phyloP scores from a whole-genome alignment of 2,888 invertebrate species.

The Lepidochitona cinerea region DNA sequence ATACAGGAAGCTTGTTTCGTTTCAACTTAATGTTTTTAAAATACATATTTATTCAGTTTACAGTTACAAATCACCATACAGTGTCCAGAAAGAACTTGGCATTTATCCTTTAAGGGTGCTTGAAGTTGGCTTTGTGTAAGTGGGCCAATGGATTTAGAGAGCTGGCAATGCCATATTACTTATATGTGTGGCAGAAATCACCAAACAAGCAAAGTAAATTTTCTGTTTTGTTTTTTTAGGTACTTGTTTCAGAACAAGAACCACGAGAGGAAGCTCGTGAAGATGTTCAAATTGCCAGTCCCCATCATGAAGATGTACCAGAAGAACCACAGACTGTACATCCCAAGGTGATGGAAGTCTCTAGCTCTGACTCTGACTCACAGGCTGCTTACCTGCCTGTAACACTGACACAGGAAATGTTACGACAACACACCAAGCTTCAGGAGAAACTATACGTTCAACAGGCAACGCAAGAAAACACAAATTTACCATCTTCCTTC shows the following conservation, averaged over 20 bases:
- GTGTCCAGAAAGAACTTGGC: too few relatives aligned
- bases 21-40: too few relatives aligned
- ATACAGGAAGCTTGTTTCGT: too few relatives aligned
- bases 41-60: too few relatives aligned
- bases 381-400: constrained; percentile 28
- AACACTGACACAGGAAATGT: constrained; percentile 43
- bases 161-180: too few relatives aligned
- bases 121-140: too few relatives aligned
- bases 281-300: background rate
- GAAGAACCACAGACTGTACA: background rate
- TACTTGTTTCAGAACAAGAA: constrained; percentile 52
- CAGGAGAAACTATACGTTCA: constrained; percentile 49
- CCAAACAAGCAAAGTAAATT: too few relatives aligned
- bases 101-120: too few relatives aligned
- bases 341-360: background rate
- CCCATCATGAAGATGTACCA: background rate
- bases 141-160: too few relatives aligned
- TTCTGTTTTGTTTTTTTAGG: constrained; percentile 37
- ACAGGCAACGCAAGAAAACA: constrained; percentile 42
- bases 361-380: background rate
- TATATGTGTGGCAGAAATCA: too few relatives aligned
- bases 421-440: constrained; percentile 45
- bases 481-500: background rate
- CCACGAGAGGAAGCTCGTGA: constrained; percentile 38
- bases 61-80: too few relatives aligned